Base-by-base conservation (phyloP, 2,797 vertebrate species). In the Macropodus opercularis region DNA sequence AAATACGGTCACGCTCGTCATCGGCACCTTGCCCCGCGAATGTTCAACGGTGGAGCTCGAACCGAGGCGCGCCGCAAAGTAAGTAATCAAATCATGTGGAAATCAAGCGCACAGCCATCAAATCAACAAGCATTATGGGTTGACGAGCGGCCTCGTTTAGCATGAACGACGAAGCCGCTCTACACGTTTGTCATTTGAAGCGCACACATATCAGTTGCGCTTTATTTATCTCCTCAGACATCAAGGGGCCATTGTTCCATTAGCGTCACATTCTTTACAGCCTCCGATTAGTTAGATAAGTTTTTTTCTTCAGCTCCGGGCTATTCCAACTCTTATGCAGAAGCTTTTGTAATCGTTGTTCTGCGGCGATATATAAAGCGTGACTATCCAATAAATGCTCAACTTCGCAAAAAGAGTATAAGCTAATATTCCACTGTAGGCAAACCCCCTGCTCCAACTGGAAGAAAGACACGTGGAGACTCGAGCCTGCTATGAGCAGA, bases 231-330 rank as follows among this genome's bases (percentile, higher is more conserved):
- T 80, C 31, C 61, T 77, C 70, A 63, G 56, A 79, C 80, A 87
- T 88, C 75, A 69, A 65, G 63, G 57, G 51, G 57, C 56, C 47
- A 71, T 80, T 79, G 81, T 86, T 85, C 80, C 64, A 83, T 84
- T 75, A 78, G 67, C 68, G 69, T 76, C 74, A 19, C 83, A 83
- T 81, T 80, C 81, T 84, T 75, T 19, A 35, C 72, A 70, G 80
- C 50, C 52, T 17, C 38, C 53, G 69, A 80, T 84, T 64, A 77
- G 65, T n/a, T n/a, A n/a, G n/a, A n/a, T n/a, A 86, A 61, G 64
- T 63, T 63, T 69, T 78, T n/a, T 61, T 34, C 64, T 81, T 82
- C 75, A 63, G 66, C 77, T 79, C 59, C 26, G 29, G 75, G 80
- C 75, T 26, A 38, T 63, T 75, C 55, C 35, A 15, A 73, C 75